A percentile compares a stretch with the other conserved stretches of the same genome.
phyloP scores from a whole-genome alignment of 2,888 invertebrate genomes.

The Netelia virgata region DNA sequence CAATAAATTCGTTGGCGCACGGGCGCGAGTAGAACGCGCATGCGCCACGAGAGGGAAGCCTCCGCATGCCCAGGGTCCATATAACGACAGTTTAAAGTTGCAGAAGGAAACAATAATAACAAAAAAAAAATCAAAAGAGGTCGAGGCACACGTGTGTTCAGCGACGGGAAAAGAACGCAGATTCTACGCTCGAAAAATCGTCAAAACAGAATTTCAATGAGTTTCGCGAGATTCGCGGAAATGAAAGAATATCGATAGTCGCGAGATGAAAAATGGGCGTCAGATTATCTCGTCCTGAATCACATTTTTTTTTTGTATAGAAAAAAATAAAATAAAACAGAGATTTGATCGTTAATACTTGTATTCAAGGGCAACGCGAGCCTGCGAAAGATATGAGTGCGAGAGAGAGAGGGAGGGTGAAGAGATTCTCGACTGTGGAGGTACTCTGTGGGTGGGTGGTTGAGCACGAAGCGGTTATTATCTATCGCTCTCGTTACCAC shows the following conservation, averaged over 20 bases:
- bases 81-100: conserved; percentile 80
- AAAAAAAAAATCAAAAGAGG: conserved; percentile 24
- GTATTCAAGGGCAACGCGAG: conserved; percentile 47
- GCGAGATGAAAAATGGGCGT: not conserved
- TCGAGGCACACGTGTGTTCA: conserved; percentile 13
- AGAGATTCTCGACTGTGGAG: conserved; percentile 62
- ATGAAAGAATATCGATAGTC: not conserved
- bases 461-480: conserved; percentile 84
- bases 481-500: conserved; percentile 85
- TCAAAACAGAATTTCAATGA: too few species aligned
- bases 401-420: conserved; percentile 54
- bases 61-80: conserved; percentile 68
- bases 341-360: conserved; percentile 15
- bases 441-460: conserved; percentile 71
- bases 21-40: conserved; percentile 65
- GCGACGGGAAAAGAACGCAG: too few species aligned
- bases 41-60: conserved; percentile 73
- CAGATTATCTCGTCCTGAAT: too few species aligned
- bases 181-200: too few species aligned
- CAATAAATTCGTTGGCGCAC: conserved; percentile 82
- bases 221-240: too few species aligned
- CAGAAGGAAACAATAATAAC: conserved; percentile 65
- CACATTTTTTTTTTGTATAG: too few species aligned
- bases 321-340: too few species aligned
- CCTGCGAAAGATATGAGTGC: conserved; percentile 16